These are phyloP conservation scores for Aphaenogaster rudis DNA, from an alignment of 1,140 invertebrate genomes.

Conservation along the genomic window DNA sequence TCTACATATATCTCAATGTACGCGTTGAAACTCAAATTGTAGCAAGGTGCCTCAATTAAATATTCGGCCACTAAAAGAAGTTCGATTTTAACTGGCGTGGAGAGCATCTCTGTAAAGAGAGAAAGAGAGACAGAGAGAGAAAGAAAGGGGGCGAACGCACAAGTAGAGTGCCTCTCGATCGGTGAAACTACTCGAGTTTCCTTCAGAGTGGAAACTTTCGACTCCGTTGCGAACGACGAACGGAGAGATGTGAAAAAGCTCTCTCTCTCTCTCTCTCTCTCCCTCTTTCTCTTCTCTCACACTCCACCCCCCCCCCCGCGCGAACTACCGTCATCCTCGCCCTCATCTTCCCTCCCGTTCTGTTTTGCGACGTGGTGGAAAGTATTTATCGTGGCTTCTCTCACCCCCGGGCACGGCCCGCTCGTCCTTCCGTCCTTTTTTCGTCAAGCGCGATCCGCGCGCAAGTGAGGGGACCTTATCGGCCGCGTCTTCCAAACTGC, in stretches of 20 bases:
- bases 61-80: constrained; percentile 59
- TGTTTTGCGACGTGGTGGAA: constrained; percentile 76
- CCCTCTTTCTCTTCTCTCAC: neutral
- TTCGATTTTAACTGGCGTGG: constrained; percentile 67
- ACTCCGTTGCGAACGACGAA: constrained; percentile 66
- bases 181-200: constrained; percentile 78
- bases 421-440: constrained; percentile 75
- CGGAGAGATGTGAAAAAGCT: constrained; percentile 72
- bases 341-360: constrained; percentile 39
- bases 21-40: neutral
- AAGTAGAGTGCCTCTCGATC: constrained; percentile 76
- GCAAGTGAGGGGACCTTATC: constrained; percentile 74
- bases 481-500: constrained; percentile 74
- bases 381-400: constrained; percentile 80
- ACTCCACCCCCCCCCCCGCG: neutral
- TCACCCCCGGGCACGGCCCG: constrained; percentile 30
- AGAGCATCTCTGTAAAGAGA: constrained; percentile 71
- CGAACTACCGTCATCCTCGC: constrained; percentile 32
- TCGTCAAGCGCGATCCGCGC: constrained; percentile 73
- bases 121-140: constrained; percentile 33
- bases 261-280: neutral
- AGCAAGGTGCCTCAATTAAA: constrained; percentile 62
- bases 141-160: constrained; percentile 48
- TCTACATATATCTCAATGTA: neutral
- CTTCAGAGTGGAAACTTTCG: constrained; percentile 77